A percentile compares a stretch with the other conserved stretches of the same genome.
phyloP scores from a whole-genome alignment of 64 coral and sea anemone species.

The Dendronephthya gigantea region DNA sequence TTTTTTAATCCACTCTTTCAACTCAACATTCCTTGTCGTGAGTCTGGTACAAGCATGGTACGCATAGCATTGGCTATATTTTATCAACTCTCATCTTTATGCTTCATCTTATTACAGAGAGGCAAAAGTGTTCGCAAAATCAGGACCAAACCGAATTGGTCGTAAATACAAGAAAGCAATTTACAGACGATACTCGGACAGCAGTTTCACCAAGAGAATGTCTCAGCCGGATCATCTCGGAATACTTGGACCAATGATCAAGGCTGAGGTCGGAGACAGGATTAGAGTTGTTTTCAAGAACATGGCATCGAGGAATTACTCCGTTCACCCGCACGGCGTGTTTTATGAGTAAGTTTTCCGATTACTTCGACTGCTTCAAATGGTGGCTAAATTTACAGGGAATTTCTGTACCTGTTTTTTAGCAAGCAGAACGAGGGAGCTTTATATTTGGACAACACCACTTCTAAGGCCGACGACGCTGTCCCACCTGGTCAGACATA shows the following conservation, averaged over 20 bases:
- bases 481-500: background rate
- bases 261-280: background rate
- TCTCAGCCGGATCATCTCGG: slow-evolving; percentile 49
- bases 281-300: background rate
- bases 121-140: slow-evolving; percentile 28
- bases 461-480: background rate
- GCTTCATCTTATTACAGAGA: background rate
- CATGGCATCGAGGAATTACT: background rate
- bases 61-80: too few species aligned
- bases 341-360: slow-evolving; percentile 15
- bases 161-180: slow-evolving; percentile 55
- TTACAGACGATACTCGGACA: slow-evolving; percentile 48
- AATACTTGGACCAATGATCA: slow-evolving; percentile 41
- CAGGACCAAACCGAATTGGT: slow-evolving; percentile 27
- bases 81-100: too few species aligned
- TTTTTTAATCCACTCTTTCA: too few species aligned
- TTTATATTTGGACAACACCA: background rate
- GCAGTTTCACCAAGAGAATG: slow-evolving; percentile 37
- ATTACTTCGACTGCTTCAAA: too few species aligned
- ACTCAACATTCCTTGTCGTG: too few species aligned
- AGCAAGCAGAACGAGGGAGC: background rate
- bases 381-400: background rate
- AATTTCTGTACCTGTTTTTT: background rate
- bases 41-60: too few species aligned
- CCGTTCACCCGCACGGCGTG: background rate